Conservation (phyloP, 1,140 invertebrate species). For the Bactericera cockerelli region DNA sequence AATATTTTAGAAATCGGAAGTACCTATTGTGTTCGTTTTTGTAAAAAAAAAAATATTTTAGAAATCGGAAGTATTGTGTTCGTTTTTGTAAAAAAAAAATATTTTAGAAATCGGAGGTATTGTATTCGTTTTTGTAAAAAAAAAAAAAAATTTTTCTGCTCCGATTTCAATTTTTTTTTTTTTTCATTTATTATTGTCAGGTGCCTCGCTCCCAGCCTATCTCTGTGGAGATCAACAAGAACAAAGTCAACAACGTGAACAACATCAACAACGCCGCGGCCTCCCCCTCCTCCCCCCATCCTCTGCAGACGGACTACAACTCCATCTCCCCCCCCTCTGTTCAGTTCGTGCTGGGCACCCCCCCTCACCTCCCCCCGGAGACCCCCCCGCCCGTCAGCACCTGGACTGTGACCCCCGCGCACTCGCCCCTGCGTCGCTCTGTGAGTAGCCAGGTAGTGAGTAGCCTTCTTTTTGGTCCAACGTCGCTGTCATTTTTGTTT, state of each 20-base stretch:
- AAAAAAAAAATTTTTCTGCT: too few relatives aligned
- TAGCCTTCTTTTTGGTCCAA: background rate
- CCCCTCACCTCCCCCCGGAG: constrained; percentile 52
- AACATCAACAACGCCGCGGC: constrained; percentile 22
- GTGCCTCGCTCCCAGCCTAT: constrained; percentile 70
- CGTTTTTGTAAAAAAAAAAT: too few relatives aligned
- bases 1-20: too few relatives aligned
- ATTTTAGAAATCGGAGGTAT: too few relatives aligned
- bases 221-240: constrained; percentile 40
- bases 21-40: too few relatives aligned
- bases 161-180: too few relatives aligned
- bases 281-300: too few relatives aligned
- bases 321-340: constrained; percentile 80
- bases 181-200: too few relatives aligned
- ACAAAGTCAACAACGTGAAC: constrained; percentile 23
- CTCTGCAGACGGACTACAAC: constrained; percentile 50
- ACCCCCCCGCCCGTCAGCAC: constrained; percentile 60
- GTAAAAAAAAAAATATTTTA: too few relatives aligned
- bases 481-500: background rate
- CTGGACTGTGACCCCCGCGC: constrained; percentile 56
- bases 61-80: too few relatives aligned
- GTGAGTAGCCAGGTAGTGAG: constrained; percentile 18
- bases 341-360: constrained; percentile 81
- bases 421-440: constrained; percentile 54
- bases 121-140: too few relatives aligned